Evolutionary conservation across 2,113 vertebrate genomes (phyloP), one percentile per base, ranked within the genome.

Genomic region (Heterocephalus glaber): DNA sequence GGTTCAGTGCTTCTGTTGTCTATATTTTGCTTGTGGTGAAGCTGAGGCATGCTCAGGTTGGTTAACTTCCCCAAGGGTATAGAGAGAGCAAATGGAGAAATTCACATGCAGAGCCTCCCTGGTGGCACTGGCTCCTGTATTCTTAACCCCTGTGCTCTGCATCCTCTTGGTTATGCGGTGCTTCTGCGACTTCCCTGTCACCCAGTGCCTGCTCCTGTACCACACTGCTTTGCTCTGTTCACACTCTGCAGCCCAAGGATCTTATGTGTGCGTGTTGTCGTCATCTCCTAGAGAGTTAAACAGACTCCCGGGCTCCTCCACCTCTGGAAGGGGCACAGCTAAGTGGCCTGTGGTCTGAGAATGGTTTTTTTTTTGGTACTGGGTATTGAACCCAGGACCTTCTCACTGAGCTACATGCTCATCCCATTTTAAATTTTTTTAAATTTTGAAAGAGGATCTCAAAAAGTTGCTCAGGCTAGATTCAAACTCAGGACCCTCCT

Each of bases 101-200:
- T 17, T 22, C 7, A 16, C 61, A 14, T 4, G 52, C 68, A 38
- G 4, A 14, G 7, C 8, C 35, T 47, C 20, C 35, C 2, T 10
- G 2, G 0, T 1, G 86, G n/a, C 52, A n/a, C 38, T 10, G 11
- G 47, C 4, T 17, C 9, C 0, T 22, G 0, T 0, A 0, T 5
- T 7, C 58, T 47, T 49, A 22, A 3, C 5, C 1, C 1, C 22
- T 6, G 16, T 0, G 0, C 9, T 0, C 6, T 6, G 2, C 19
- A 20, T 3, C 14, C 13, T 66, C 61, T 19, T 0, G 1, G 74
- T 2, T 2, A 16, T 0, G 22, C 17, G 1, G 4, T 7, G 3
- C 33, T 44, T 28, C 2, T 13, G 17, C 8, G 54, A 44, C 26
- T 54, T 74, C 16, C 4, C 0, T 0, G 24, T 38, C 68, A 22